phyloP scores from a whole-genome alignment of 2,797 vertebrate species.

The Pantherophis alleghaniensis region DNA sequence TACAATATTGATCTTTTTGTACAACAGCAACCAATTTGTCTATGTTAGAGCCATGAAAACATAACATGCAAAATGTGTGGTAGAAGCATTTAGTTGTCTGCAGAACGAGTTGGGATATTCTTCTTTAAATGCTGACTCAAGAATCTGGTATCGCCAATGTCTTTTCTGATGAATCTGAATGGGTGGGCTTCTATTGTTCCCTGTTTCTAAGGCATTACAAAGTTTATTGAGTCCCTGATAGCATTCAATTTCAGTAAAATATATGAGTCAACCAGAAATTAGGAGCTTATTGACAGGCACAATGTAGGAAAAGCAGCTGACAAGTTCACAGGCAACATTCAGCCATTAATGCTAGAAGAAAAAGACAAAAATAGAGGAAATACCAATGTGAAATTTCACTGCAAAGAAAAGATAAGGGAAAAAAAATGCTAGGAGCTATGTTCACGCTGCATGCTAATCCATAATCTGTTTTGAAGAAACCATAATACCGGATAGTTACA shows the following conservation, averaged over 20 bases:
- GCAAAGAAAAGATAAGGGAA: not conserved
- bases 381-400: not conserved
- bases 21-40: rapidly evolving
- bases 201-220: slow-evolving; percentile 32
- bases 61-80: rapidly evolving
- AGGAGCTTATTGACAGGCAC: slow-evolving; percentile 47
- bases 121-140: not conserved
- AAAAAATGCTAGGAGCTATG: not conserved
- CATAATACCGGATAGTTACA: not conserved
- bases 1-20: not conserved
- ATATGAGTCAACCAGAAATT: slow-evolving; percentile 57
- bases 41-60: not conserved
- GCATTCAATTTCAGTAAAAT: slow-evolving; percentile 33
- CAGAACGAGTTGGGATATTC: rapidly evolving
- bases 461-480: not conserved
- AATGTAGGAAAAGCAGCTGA: slow-evolving; percentile 23
- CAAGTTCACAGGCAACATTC: slow-evolving; percentile 39
- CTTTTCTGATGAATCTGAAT: not conserved
- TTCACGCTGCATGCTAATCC: not conserved
- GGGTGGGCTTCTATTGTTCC: slow-evolving; percentile 30
- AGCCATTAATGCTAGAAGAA: rapidly evolving
- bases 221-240: slow-evolving; percentile 58
- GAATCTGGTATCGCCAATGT: not conserved
- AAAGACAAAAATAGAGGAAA: not conserved
- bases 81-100: rapidly evolving